Conservation (phyloP, 2,888 invertebrate species). For the Opisthograptis luteolata region DNA sequence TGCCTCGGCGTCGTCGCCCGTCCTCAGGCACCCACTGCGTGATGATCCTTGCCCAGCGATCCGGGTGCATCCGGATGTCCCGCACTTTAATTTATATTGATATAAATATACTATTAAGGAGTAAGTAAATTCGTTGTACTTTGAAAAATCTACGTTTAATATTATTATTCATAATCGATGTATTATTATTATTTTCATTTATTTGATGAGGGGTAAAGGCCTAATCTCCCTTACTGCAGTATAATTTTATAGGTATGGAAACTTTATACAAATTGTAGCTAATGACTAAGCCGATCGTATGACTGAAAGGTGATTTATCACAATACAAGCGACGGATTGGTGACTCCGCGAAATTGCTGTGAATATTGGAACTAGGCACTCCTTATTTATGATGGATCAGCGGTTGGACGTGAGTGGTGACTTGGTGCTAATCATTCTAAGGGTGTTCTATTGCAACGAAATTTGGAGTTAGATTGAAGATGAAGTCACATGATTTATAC, state of each 20-base stretch:
- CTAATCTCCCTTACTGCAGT: conserved; percentile 5
- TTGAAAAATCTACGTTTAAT: too few relatives aligned
- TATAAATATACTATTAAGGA: too few relatives aligned
- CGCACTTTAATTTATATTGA: too few relatives aligned
- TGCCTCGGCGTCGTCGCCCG: too few relatives aligned
- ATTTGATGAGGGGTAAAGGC: not conserved
- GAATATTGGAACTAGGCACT: conserved; percentile 19
- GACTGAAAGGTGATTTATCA: conserved; percentile 62
- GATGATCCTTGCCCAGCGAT: too few relatives aligned
- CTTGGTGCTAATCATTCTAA: conserved; percentile 5
- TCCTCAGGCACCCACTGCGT: too few relatives aligned
- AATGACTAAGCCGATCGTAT: conserved; percentile 55
- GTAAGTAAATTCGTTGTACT: too few relatives aligned
- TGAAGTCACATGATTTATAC: too few relatives aligned
- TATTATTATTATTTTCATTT: not conserved
- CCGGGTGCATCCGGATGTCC: too few relatives aligned
- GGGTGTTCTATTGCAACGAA: too few relatives aligned
- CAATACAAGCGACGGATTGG: conserved; percentile 44
- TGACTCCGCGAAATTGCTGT: conserved; percentile 23
- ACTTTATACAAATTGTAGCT: conserved; percentile 67
- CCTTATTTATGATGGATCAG: conserved; percentile 14
- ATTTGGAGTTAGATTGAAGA: too few relatives aligned
- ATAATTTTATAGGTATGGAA: conserved; percentile 28
- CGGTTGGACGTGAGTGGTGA: conserved; percentile 2
- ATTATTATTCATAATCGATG: too few relatives aligned